Evolutionary conservation across 2,888 invertebrate species (phyloP), one percentile per base, ranked within the genome.

Genomic region (Cacoxenus indagator): DNA sequence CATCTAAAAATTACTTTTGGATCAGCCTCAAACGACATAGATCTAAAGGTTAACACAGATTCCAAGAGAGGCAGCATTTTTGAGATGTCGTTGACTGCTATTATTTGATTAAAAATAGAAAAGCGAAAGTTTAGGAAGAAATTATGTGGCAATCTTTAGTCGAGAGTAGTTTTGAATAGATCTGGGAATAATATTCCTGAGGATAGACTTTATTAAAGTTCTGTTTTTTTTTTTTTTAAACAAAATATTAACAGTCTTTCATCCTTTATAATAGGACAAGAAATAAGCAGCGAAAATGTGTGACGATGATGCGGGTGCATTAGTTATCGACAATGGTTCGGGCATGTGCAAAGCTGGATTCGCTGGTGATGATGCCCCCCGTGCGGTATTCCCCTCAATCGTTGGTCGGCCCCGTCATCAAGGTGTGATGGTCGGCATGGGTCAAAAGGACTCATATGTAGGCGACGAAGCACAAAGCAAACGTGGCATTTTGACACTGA

Each of bases 301-400:
- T 91, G 94, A 94, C 92, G 94, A 94, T 89, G 95, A 95, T 92
- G 94, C 95, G 89, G 95, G 94, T 89, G 95, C 95, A 88, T 91
- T 95, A 90, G 95, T 95, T 86, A 94, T 95, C 87, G 96, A 96
- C 93, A 97, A 97, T 93, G 96, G 96, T 82, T 96, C 96, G 91
- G 96, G 95, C 88, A 96, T 96, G 95, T 96, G 96, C 93, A 96
- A 96, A 89, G 96, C 96, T 89, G 96, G 96, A 78, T 96, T 96
- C 89, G 96, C 96, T 84, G 96, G 96, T 81, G 96, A 96, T 89
- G 96, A 96, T 88, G 96, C 96, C 54, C 96, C 96, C 72, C 92
- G 96, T 84, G 96, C 96, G 69, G 85, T 86, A 8, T 97, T 97
- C 91, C 96, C 97, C 77, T 96, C 96, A 71, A 96, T 97, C 89